Percentiles rank a stretch among this genome's conserved stretches.
Evolutionary conservation across 2,888 invertebrate species (phyloP).

Genomic region (Chaetogeoica ovagalla): DNA sequence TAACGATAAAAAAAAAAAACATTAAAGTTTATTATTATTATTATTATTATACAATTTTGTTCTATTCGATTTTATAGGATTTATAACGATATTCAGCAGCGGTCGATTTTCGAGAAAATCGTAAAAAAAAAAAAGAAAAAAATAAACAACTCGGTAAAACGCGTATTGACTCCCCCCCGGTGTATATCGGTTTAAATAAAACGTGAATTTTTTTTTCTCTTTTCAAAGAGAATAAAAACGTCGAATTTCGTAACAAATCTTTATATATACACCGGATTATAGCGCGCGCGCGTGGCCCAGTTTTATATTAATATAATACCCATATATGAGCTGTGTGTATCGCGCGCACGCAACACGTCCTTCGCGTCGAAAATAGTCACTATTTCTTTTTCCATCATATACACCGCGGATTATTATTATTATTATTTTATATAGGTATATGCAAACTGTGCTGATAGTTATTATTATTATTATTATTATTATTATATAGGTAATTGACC

Average conservation of each 20-base stretch:
- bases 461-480: too few relatives aligned
- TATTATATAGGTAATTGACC: slow-evolving; percentile 52
- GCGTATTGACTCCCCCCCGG: too few relatives aligned
- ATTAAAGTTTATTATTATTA: too few relatives aligned
- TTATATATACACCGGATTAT: neutral
- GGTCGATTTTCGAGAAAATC: neutral
- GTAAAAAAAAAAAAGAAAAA: too few relatives aligned
- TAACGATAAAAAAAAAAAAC: too few relatives aligned
- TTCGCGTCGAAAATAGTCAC: neutral
- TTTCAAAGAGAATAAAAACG: neutral
- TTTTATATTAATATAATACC: slow-evolving; percentile 52
- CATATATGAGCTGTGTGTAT: slow-evolving; percentile 39
- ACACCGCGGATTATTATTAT: neutral
- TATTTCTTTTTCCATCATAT: slow-evolving; percentile 34
- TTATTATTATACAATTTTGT: too few relatives aligned
- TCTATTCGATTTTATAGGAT: too few relatives aligned
- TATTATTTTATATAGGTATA: slow-evolving; percentile 19
- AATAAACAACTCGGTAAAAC: neutral
- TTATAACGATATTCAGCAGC: too few relatives aligned
- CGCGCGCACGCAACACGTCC: slow-evolving; percentile 45
- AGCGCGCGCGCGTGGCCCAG: slow-evolving; percentile 27
- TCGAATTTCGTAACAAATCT: slow-evolving; percentile 35
- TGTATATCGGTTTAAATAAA: too few relatives aligned
- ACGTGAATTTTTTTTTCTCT: too few relatives aligned
- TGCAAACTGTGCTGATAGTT: slow-evolving; percentile 4